These are phyloP conservation scores for Centrocercus urophasianus DNA, from an alignment of 2,113 vertebrate genomes.

Conservation along the genomic window DNA sequence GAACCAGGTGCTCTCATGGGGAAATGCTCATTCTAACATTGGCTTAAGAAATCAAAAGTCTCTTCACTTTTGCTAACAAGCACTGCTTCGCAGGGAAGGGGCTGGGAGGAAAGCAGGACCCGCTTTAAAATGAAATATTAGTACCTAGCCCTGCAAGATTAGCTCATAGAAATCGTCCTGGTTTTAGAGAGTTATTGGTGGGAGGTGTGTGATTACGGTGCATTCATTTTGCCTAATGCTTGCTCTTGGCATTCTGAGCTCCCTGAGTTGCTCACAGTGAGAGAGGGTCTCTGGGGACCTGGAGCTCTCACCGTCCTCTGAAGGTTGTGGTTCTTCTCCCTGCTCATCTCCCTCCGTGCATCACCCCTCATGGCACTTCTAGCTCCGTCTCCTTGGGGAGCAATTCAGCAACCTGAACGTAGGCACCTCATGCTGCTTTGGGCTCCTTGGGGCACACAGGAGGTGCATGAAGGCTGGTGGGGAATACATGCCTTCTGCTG, in stretches of 20 bases:
- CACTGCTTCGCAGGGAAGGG: conserved; percentile 27
- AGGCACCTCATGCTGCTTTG: rapidly evolving
- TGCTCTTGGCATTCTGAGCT: background rate
- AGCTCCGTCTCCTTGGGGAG: background rate
- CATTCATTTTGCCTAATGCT: background rate
- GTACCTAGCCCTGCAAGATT: background rate
- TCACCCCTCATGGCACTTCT: rapidly evolving
- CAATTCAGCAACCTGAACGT: background rate
- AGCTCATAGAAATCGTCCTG: background rate
- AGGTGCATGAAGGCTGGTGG: background rate
- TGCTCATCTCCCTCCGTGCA: rapidly evolving
- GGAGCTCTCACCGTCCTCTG: background rate
- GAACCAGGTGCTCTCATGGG: conserved; percentile 74
- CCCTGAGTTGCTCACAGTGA: rapidly evolving
- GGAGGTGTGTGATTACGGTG: background rate
- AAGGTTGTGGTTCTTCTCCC: background rate
- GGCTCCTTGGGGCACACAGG: background rate
- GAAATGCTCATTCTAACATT: conserved; percentile 63
- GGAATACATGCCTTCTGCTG: background rate
- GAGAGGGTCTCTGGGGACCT: background rate
- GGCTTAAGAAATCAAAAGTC: conserved; percentile 72
- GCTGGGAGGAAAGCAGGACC: background rate
- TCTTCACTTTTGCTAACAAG: conserved; percentile 70
- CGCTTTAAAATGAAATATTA: conserved; percentile 52
- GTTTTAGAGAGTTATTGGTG: background rate